Evolutionary conservation across 2,113 vertebrate species (phyloP).

Genomic region (Geothlypis trichas): DNA sequence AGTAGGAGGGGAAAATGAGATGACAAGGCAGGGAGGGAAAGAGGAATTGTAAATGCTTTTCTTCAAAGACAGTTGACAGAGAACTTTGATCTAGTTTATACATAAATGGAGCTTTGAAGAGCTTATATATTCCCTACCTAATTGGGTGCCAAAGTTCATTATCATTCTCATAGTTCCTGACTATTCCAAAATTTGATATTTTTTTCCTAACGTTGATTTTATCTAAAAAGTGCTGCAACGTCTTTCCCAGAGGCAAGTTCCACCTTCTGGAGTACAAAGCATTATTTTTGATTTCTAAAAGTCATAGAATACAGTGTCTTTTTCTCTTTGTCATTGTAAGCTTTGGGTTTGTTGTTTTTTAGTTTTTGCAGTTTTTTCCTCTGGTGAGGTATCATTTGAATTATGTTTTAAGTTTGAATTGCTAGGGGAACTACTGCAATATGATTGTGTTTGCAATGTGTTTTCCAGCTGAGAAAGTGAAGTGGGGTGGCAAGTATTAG

Average conservation of each 20-base stretch:
- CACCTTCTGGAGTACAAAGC: slow-evolving; percentile 52
- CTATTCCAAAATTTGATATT: neutral
- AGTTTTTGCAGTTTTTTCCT: neutral
- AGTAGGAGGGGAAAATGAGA: slow-evolving; percentile 1
- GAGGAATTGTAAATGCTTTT: neutral
- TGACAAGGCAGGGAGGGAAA: neutral
- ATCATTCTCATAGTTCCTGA: neutral
- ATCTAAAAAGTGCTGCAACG: slow-evolving; percentile 35
- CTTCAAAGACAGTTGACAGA: slow-evolving; percentile 48
- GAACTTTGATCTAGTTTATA: slow-evolving; percentile 45
- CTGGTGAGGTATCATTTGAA: slow-evolving; percentile 17
- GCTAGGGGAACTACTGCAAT: neutral
- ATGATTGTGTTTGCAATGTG: neutral
- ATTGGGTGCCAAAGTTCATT: slow-evolving; percentile 50
- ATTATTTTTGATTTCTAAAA: slow-evolving; percentile 51
- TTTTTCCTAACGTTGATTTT: slow-evolving; percentile 3
- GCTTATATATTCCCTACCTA: slow-evolving; percentile 23
- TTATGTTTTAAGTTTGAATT: slow-evolving; percentile 65
- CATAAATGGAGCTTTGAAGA: slow-evolving; percentile 54
- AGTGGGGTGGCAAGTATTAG: neutral
- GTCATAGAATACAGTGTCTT: neutral
- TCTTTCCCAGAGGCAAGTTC: slow-evolving; percentile 69
- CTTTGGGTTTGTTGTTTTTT: neutral
- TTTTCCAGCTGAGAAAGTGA: neutral
- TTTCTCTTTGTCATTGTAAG: slow-evolving; percentile 42